phyloP scores from a whole-genome alignment of 2,797 vertebrate species.

The Argya squamiceps region DNA sequence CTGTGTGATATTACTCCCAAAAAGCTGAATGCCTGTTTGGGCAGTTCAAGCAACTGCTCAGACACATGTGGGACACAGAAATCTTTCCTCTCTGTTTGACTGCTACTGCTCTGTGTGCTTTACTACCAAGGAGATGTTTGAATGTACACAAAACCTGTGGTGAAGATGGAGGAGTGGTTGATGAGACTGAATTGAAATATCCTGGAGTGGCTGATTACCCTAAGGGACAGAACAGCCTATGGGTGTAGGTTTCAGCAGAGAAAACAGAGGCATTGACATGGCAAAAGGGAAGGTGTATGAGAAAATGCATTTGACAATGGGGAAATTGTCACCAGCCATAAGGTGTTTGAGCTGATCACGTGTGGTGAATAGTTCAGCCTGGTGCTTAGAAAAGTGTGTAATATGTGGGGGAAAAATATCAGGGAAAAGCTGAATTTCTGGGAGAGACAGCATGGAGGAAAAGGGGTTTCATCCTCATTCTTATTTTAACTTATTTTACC shows the following conservation, averaged over 20 bases:
- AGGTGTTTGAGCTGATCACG: fast-evolving
- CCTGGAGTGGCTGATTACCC: not conserved
- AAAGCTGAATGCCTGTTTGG: not conserved
- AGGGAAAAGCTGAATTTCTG: not conserved
- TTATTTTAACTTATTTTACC: not conserved
- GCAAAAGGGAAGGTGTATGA: not conserved
- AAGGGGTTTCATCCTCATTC: not conserved
- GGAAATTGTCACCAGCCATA: not conserved
- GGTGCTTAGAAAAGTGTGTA: not conserved
- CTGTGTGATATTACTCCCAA: not conserved
- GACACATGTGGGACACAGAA: not conserved
- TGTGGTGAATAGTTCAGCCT: not conserved
- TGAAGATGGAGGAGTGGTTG: not conserved
- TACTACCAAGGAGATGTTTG: not conserved
- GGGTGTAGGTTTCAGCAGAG: not conserved
- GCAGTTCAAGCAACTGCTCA: not conserved
- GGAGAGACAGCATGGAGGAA: not conserved
- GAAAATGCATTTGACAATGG: not conserved
- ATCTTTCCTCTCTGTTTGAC: not conserved
- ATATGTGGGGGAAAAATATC: not conserved
- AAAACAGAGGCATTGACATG: not conserved
- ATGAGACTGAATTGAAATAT: not conserved
- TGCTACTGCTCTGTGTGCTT: not conserved
- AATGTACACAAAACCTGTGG: not conserved
- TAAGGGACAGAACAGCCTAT: not conserved